Evolutionary conservation across 2,113 vertebrate genomes (phyloP).

Genomic region (Etheostoma spectabile): DNA sequence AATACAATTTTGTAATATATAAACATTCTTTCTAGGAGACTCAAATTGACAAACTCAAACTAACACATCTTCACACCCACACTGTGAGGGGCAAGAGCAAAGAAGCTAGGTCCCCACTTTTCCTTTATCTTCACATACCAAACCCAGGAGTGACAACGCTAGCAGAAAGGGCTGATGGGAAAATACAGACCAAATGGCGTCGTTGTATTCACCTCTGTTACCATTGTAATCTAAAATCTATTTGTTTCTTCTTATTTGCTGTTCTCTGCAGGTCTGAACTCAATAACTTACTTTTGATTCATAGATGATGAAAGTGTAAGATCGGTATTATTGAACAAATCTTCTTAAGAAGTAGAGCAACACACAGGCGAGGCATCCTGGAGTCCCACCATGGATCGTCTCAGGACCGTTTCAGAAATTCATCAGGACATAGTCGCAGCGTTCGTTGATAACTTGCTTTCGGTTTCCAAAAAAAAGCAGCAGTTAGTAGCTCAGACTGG

Average conservation of each 20-base stretch:
- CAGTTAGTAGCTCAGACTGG: not conserved
- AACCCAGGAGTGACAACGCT: slow-evolving; percentile 63
- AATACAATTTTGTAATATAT: not conserved
- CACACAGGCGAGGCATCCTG: slow-evolving; percentile 1
- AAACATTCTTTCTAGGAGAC: not conserved
- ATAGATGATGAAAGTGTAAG: slow-evolving; percentile 30
- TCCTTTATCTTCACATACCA: slow-evolving; percentile 44
- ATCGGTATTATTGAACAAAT: slow-evolving; percentile 22
- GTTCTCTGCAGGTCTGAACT: slow-evolving; percentile 45
- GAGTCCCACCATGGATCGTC: not conserved
- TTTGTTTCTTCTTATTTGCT: slow-evolving; percentile 24
- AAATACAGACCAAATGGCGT: slow-evolving; percentile 44
- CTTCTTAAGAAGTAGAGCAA: not conserved
- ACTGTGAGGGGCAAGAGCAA: not conserved
- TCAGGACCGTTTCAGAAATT: slow-evolving; percentile 20
- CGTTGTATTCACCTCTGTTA: slow-evolving; percentile 24
- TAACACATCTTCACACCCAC: not conserved
- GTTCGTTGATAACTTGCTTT: not conserved
- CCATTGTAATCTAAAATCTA: slow-evolving; percentile 11
- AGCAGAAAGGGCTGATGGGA: slow-evolving; percentile 54
- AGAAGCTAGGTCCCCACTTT: not conserved
- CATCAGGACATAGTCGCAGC: not conserved
- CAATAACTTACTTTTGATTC: slow-evolving; percentile 58
- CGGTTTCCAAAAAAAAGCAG: slow-evolving; percentile 1
- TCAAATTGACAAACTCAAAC: not conserved